Evolutionary conservation across 2,113 vertebrate species (phyloP).

Genomic region (Trinectes maculatus): DNA sequence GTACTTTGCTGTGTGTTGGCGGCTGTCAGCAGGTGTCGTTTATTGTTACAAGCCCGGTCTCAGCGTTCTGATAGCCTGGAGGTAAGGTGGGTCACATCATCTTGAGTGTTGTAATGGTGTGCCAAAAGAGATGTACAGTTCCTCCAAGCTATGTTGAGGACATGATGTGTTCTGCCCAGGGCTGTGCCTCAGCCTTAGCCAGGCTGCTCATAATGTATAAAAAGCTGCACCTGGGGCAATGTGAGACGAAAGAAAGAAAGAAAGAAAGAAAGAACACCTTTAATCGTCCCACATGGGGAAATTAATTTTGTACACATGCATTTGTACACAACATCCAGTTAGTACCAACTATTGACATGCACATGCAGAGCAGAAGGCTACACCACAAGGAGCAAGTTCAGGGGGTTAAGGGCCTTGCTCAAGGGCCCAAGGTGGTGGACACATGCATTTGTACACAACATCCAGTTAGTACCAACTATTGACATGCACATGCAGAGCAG

Average conservation of each 20-base stretch:
- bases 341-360: too few species aligned
- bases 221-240: conserved; percentile 8
- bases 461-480: too few species aligned
- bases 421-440: too few species aligned
- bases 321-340: too few species aligned
- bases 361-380: too few species aligned
- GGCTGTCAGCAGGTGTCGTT: background rate
- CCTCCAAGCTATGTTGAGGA: background rate
- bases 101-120: background rate
- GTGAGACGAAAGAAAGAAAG: conserved; percentile 2
- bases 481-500: too few species aligned
- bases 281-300: conserved; percentile 8
- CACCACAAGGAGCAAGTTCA: too few species aligned
- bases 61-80: background rate
- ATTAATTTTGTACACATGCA: too few species aligned
- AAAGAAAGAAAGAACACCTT: background rate
- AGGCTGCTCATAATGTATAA: background rate
- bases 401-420: too few species aligned
- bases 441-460: too few species aligned
- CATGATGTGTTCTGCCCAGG: background rate
- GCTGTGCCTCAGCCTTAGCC: conserved; percentile 3
- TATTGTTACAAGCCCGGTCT: background rate
- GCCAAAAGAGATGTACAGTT: background rate
- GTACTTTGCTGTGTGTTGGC: background rate
- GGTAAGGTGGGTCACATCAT: background rate